Conservation (phyloP, 2,888 invertebrate species). For the Podabrus alpinus region DNA sequence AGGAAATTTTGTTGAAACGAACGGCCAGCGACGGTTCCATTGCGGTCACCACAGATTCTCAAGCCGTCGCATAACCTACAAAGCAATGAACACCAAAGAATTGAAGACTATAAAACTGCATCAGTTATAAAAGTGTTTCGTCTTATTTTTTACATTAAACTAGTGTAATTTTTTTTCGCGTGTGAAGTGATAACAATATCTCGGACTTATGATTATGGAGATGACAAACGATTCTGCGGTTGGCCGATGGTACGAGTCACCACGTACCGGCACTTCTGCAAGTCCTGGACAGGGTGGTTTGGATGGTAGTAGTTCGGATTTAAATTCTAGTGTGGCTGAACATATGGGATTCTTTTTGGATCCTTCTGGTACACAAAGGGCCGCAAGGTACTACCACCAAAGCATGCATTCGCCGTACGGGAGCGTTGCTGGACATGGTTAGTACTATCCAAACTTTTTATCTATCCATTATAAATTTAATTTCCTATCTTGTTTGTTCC, state of each 20-base stretch:
- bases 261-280: conserved; percentile 53
- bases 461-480: background rate
- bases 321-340: conserved; percentile 55
- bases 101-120: conserved; percentile 3
- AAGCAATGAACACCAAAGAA: conserved; percentile 22
- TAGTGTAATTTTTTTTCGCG: conserved; percentile 20
- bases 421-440: conserved; percentile 54
- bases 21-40: conserved; percentile 24
- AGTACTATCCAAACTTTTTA: conserved; percentile 34
- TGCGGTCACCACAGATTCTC: conserved; percentile 24
- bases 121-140: conserved; percentile 1
- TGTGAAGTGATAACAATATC: conserved; percentile 27
- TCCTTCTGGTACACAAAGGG: conserved; percentile 54
- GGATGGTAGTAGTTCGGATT: conserved; percentile 46
- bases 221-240: conserved; percentile 56
- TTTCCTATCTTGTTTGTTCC: background rate
- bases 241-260: conserved; percentile 58
- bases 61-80: conserved; percentile 7
- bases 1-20: conserved; percentile 10
- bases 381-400: conserved; percentile 57
- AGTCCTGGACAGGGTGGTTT: conserved; percentile 51
- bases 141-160: background rate
- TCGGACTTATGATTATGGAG: conserved; percentile 55
- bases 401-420: conserved; percentile 58
- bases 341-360: conserved; percentile 58